Evolutionary conservation across 1,140 invertebrate species (phyloP).

Genomic region (Drosophila albomicans): DNA sequence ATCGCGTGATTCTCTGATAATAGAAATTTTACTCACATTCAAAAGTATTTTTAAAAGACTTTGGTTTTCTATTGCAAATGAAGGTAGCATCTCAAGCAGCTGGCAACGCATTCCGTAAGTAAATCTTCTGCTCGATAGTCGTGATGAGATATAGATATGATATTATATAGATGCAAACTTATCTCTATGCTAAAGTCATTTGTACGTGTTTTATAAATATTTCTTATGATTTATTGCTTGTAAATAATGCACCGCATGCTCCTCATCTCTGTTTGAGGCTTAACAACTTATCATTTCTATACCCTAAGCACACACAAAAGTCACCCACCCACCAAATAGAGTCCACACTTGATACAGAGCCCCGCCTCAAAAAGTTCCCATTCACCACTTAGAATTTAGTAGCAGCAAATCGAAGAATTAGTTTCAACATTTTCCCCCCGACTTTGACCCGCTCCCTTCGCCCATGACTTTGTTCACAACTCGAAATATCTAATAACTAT

Average conservation of each 20-base stretch:
- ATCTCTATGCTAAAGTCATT: too few relatives aligned
- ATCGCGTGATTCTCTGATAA: not conserved
- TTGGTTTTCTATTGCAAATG: not conserved
- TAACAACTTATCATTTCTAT: not conserved
- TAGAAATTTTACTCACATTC: not conserved
- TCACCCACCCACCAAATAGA: too few relatives aligned
- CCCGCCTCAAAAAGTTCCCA: too few relatives aligned
- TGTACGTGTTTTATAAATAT: not conserved
- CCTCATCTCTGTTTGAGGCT: not conserved
- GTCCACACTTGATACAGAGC: not conserved
- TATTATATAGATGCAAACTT: too few relatives aligned
- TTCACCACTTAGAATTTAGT: not conserved
- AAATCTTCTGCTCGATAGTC: conserved; percentile 1
- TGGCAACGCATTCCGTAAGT: conserved; percentile 44
- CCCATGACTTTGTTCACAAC: not conserved
- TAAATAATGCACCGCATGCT: conserved; percentile 29
- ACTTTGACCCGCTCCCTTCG: not conserved
- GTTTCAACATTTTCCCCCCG: not conserved
- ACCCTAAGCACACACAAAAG: not conserved
- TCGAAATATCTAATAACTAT: too few relatives aligned
- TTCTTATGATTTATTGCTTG: conserved; percentile 3
- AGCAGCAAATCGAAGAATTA: conserved; percentile 17
- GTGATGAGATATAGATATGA: not conserved
- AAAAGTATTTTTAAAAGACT: not conserved
- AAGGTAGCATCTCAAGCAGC: conserved; percentile 2